Conservation (phyloP, 2,113 vertebrate genomes). For the Odobenus rosmarus region DNA sequence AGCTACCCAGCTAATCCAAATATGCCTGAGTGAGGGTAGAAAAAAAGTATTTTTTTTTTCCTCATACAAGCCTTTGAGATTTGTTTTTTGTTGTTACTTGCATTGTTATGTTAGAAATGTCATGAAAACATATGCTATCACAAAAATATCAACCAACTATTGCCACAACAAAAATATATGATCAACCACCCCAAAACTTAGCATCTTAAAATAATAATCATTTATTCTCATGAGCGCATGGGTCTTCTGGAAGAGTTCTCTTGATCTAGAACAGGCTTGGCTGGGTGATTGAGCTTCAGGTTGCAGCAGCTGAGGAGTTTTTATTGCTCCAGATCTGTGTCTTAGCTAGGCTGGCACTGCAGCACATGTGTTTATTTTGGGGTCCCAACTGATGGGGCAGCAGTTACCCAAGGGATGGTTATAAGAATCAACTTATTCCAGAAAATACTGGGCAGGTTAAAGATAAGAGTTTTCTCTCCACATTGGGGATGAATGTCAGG, state of each 20-base stretch:
- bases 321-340: not conserved
- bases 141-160: not conserved
- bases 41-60: not conserved
- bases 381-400: not conserved
- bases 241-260: not conserved
- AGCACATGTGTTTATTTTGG: not conserved
- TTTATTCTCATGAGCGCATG: not conserved
- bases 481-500: not conserved
- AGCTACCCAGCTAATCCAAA: not conserved
- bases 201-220: not conserved
- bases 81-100: not conserved
- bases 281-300: not conserved
- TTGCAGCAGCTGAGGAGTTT: not conserved
- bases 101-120: not conserved
- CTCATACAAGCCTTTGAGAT: not conserved
- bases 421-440: not conserved
- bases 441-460: not conserved
- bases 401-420: not conserved
- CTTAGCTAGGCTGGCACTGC: not conserved
- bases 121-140: not conserved
- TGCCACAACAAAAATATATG: not conserved
- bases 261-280: not conserved
- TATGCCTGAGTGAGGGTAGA: not conserved
- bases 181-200: not conserved
- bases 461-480: not conserved